Conservation (phyloP, 1,140 invertebrate genomes). For the Dendroctonus ponderosae region DNA sequence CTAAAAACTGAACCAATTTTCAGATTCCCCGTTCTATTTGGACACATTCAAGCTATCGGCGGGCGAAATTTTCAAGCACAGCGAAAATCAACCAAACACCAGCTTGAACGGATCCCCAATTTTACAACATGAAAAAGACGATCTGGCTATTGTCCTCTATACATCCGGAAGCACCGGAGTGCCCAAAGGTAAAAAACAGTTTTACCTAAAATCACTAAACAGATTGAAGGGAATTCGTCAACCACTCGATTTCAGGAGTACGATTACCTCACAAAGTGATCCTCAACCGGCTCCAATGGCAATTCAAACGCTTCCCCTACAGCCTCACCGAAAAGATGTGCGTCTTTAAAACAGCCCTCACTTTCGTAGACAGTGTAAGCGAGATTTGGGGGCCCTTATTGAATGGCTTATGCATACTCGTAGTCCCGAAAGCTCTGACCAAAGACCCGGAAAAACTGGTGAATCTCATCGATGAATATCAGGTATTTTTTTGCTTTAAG, state of each 20-base stretch:
- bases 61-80: constrained; percentile 36
- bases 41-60: constrained; percentile 38
- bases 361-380: constrained; percentile 83
- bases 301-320: constrained; percentile 77
- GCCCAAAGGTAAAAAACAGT: constrained; percentile 72
- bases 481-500: constrained; percentile 51
- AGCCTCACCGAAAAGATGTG: constrained; percentile 62
- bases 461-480: constrained; percentile 63
- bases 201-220: background rate
- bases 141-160: constrained; percentile 78
- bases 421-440: constrained; percentile 68
- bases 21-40: constrained; percentile 40
- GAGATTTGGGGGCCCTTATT: constrained; percentile 83
- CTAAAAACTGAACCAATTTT: constrained; percentile 5
- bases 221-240: no score
- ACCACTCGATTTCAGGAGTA: constrained; percentile 58
- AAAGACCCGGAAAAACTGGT: constrained; percentile 74
- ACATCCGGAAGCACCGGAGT: constrained; percentile 91
- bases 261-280: constrained; percentile 76
- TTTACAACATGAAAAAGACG: constrained; percentile 48
- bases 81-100: constrained; percentile 29
- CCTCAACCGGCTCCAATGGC: constrained; percentile 80
- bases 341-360: constrained; percentile 84
- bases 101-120: constrained; percentile 35
- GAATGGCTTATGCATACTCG: constrained; percentile 66